Evolutionary conservation across 1,140 invertebrate species (phyloP).

Genomic region (Platyscapa corneri): DNA sequence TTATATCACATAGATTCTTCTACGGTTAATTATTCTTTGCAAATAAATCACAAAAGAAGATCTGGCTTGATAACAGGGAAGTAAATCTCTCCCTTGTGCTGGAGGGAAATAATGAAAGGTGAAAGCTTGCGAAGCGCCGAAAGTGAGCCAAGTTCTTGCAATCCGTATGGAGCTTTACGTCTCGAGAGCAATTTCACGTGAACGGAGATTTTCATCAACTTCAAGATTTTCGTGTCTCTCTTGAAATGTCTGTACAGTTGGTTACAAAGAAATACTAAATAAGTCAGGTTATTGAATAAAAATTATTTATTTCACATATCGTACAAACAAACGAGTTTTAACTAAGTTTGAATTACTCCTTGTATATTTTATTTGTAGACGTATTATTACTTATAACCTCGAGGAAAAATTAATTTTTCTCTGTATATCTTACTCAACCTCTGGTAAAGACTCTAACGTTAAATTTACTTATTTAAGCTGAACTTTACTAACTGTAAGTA

Average conservation of each 20-base stretch:
- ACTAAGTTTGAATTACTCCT: not conserved
- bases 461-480: not conserved
- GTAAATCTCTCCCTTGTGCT: not conserved
- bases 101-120: not conserved
- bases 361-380: not conserved
- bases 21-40: not conserved
- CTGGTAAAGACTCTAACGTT: not conserved
- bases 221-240: not conserved
- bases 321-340: too few species aligned
- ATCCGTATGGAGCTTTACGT: too few species aligned
- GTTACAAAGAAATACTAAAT: not conserved
- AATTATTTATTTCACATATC: too few species aligned
- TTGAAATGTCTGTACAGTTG: not conserved
- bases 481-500: not conserved
- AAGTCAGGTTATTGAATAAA: not conserved
- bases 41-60: not conserved
- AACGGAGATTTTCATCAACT: not conserved
- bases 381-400: not conserved
- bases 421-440: not conserved
- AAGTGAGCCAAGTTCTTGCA: not conserved
- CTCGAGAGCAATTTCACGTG: not conserved
- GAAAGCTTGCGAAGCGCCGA: not conserved
- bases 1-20: not conserved
- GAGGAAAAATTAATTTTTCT: not conserved
- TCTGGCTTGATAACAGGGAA: not conserved